These are phyloP conservation scores for Bursaphelenchus okinawaensis DNA, from an alignment of 2,888 invertebrate species.

Conservation along the genomic window DNA sequence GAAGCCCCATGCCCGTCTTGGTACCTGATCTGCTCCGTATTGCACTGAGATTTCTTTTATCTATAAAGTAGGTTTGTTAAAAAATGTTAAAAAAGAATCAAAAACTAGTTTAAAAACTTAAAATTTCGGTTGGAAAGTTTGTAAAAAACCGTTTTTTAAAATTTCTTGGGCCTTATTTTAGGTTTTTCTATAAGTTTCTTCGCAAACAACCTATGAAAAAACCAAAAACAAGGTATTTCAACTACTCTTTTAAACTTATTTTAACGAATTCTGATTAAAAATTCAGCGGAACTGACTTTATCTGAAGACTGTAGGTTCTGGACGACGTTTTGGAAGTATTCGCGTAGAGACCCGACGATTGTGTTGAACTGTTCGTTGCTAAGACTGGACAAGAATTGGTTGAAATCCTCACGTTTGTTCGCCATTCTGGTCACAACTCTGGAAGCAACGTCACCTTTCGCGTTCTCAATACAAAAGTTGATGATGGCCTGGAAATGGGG, in stretches of 20 bases:
- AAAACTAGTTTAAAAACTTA: too few species aligned
- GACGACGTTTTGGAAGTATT: slow-evolving; percentile 30
- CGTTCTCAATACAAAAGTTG: slow-evolving; percentile 32
- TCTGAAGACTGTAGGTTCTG: slow-evolving; percentile 27
- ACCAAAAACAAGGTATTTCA: slow-evolving; percentile 1
- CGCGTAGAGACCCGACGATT: slow-evolving; percentile 24
- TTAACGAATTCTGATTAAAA: slow-evolving; percentile 11
- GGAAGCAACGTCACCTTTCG: slow-evolving; percentile 28
- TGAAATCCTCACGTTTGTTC: slow-evolving; percentile 34
- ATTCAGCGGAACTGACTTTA: slow-evolving; percentile 15
- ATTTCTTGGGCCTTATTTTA: not conserved
- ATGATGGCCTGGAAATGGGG: slow-evolving; percentile 22
- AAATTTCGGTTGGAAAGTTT: too few species aligned
- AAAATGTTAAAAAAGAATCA: too few species aligned
- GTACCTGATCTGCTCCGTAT: slow-evolving; percentile 28
- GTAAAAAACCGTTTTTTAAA: too few species aligned
- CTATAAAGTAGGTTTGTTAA: too few species aligned
- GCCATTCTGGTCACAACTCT: slow-evolving; percentile 33
- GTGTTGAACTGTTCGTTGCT: slow-evolving; percentile 22
- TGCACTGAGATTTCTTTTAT: slow-evolving; percentile 27
- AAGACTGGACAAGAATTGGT: slow-evolving; percentile 19
- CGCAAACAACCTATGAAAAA: not conserved
- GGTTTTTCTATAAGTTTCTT: not conserved
- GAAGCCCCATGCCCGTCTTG: slow-evolving; percentile 27
- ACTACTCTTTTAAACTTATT: not conserved